Conservation (phyloP, 92 coral and sea anemone genomes). For the Parazoanthus atlanticus region DNA sequence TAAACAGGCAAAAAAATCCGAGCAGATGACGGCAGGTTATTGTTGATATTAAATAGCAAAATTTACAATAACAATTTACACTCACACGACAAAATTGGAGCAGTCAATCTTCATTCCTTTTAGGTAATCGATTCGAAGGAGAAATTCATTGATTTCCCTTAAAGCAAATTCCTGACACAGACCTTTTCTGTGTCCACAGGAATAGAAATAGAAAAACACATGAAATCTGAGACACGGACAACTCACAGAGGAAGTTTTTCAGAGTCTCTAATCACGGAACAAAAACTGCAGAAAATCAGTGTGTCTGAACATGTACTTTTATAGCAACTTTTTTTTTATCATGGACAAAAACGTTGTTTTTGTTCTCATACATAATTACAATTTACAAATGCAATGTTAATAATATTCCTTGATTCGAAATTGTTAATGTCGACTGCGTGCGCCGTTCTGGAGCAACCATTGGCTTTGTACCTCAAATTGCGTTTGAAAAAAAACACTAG, state of each 20-base stretch:
- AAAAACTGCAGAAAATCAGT: neutral
- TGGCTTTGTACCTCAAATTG: no score
- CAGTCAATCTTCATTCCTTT: neutral
- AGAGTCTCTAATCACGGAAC: neutral
- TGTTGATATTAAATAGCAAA: slow-evolving; percentile 7
- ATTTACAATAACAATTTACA: slow-evolving; percentile 3
- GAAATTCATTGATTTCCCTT: neutral
- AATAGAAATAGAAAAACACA: neutral
- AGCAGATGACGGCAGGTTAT: neutral
- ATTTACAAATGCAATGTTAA: neutral
- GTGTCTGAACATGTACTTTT: neutral
- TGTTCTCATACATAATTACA: neutral
- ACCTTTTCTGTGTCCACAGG: neutral
- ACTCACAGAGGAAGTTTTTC: neutral
- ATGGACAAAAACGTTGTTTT: neutral
- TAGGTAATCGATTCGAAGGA: neutral
- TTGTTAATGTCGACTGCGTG: no score
- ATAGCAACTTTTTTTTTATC: neutral
- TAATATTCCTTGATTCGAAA: neutral
- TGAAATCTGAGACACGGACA: neutral
- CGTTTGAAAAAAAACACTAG: no score
- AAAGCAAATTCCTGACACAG: neutral
- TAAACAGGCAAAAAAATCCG: neutral
- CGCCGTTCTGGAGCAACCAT: no score
- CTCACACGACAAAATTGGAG: neutral